These are phyloP conservation scores for Cryptus viduatorius DNA, from an alignment of 2,888 invertebrate species.

Conservation along the genomic window DNA sequence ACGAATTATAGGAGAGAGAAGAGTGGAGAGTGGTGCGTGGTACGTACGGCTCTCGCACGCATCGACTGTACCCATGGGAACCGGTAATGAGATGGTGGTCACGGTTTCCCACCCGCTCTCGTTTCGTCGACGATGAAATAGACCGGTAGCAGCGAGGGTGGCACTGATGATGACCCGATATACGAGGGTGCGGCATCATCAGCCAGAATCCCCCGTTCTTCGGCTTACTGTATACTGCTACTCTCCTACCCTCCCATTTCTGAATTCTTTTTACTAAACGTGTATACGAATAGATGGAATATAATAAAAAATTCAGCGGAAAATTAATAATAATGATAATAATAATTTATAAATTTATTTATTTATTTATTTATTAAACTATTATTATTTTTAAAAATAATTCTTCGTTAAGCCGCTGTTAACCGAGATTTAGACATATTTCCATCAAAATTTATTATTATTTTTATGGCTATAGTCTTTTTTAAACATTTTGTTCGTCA, in stretches of 20 bases:
- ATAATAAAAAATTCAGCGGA: too few species aligned
- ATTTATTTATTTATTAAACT: too few species aligned
- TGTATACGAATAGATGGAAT: background rate
- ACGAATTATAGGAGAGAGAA: slow-evolving; percentile 54
- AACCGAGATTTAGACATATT: too few species aligned
- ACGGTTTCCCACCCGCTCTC: slow-evolving; percentile 81
- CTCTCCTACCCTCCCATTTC: slow-evolving; percentile 33
- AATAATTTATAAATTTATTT: too few species aligned
- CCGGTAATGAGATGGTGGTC: slow-evolving; percentile 85
- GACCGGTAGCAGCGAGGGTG: slow-evolving; percentile 53
- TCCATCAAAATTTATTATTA: too few species aligned
- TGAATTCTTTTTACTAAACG: background rate
- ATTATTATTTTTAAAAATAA: too few species aligned
- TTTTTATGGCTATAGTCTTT: too few species aligned
- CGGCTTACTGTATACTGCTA: slow-evolving; percentile 56
- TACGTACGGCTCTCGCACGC: slow-evolving; percentile 60
- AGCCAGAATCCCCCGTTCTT: slow-evolving; percentile 30
- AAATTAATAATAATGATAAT: too few species aligned
- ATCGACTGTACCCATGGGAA: slow-evolving; percentile 82
- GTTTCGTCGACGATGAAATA: slow-evolving; percentile 33
- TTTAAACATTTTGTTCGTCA: too few species aligned
- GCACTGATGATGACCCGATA: slow-evolving; percentile 52
- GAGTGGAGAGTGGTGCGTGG: slow-evolving; percentile 26
- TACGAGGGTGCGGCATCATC: slow-evolving; percentile 59
- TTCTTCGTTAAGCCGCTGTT: too few species aligned